Percentiles rank a stretch among this genome's conserved stretches.
Evolutionary conservation across 1,140 invertebrate genomes (phyloP).

Genomic region (Panulirus ornatus): DNA sequence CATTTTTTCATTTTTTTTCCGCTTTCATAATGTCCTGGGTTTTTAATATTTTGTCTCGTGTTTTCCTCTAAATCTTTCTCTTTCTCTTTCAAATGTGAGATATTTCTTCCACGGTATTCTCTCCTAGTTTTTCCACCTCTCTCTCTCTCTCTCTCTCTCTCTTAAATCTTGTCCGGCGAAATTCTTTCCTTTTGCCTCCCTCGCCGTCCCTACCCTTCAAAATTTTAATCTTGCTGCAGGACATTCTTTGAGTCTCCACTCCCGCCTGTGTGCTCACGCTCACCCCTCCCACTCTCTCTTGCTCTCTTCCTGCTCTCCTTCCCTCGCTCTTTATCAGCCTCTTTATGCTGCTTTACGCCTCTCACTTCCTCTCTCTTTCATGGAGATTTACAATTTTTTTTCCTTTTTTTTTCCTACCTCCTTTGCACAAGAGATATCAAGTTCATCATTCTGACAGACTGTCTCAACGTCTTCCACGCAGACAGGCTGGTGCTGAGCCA

Average conservation of each 20-base stretch:
- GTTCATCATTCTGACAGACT: no score
- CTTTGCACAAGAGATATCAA: no score
- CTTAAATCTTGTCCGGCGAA: background rate
- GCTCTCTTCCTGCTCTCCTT: background rate
- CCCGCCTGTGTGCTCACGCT: background rate
- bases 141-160: slow-evolving; percentile 12
- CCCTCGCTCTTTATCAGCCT: background rate
- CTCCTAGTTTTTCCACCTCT: background rate
- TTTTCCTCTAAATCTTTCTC: no score
- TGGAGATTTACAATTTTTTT: no score
- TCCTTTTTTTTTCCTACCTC: no score
- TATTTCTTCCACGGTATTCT: no score
- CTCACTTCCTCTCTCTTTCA: no score
- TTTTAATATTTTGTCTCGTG: background rate
- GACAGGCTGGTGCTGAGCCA: no score
- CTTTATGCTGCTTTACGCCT: no score
- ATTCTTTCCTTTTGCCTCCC: background rate
- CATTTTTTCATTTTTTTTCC: background rate
- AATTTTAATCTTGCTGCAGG: slow-evolving; percentile 2
- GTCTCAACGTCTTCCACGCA: no score
- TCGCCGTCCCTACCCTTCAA: background rate
- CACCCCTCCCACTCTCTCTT: background rate
- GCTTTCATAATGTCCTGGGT: background rate
- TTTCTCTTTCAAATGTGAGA: no score
- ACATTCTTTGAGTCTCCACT: background rate